These are phyloP conservation scores for Lethenteron camtschaticum DNA, from an alignment of 2,113 vertebrate genomes.

Conservation along the genomic window DNA sequence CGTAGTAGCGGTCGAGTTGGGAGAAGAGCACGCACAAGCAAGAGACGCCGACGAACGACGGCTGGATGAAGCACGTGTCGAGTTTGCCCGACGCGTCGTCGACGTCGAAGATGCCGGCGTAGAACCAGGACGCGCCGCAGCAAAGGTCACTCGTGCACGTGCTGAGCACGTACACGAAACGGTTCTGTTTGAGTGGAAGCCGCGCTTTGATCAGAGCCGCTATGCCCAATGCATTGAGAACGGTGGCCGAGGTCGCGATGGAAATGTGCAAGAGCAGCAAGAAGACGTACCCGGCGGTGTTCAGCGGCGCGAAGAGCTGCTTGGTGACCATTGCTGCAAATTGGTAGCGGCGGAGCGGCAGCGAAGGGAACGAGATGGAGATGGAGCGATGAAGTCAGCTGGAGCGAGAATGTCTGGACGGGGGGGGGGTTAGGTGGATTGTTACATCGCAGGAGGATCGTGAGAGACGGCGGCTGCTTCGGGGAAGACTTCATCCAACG, in stretches of 20 bases:
- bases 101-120: conserved; percentile 4
- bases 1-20: conserved; percentile 1
- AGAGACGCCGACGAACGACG: not conserved
- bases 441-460: no score
- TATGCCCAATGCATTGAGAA: not conserved
- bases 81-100: not conserved
- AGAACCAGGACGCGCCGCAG: not conserved
- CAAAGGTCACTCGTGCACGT: not conserved
- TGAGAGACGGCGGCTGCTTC: no score
- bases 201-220: not conserved
- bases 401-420: no score
- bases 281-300: not conserved
- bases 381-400: no score
- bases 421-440: no score
- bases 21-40: not conserved
- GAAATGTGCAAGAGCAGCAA: not conserved
- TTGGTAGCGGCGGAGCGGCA: no score
- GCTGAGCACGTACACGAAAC: conserved; percentile 2
- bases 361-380: no score
- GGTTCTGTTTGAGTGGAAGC: not conserved
- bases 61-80: conserved; percentile 2
- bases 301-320: not conserved
- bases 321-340: no score
- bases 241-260: not conserved
- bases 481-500: no score